Evolutionary conservation across 2,797 vertebrate species (phyloP).

Genomic region (Graptemys geographica): DNA sequence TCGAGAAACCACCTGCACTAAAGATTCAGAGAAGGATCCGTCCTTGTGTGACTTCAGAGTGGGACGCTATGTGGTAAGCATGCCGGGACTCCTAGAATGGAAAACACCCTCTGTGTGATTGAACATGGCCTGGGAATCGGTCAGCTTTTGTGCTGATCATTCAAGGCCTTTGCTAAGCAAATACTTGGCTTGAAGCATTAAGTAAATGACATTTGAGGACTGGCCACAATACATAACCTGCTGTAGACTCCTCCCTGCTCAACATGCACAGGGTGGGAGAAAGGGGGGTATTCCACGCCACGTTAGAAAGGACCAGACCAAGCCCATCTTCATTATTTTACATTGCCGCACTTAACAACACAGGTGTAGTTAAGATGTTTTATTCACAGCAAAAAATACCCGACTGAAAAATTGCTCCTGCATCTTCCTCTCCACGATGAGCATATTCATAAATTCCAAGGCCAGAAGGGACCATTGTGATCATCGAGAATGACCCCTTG

Average conservation of each 20-base stretch:
- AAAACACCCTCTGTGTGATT: fast-evolving
- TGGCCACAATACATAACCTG: neutral
- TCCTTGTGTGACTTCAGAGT: constrained; percentile 64
- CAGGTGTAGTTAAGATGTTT: neutral
- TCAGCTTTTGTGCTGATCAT: too few species aligned
- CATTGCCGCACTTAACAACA: neutral
- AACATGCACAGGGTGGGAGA: neutral
- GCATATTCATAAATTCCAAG: neutral
- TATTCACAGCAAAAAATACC: neutral
- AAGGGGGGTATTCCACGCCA: too few species aligned
- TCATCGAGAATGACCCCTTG: neutral
- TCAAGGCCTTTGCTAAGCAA: neutral
- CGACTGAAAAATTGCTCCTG: neutral
- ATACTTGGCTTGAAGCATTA: neutral
- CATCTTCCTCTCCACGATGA: neutral
- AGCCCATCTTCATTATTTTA: neutral
- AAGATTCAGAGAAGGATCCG: constrained; percentile 43
- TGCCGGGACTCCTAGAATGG: fast-evolving
- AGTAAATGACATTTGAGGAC: neutral
- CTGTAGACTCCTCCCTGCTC: neutral
- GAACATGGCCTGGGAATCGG: neutral
- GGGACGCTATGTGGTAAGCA: constrained; percentile 63
- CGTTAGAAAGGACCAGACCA: neutral
- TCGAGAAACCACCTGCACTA: constrained; percentile 69
- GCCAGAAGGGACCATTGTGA: neutral